Base-by-base conservation (phyloP, 2,113 vertebrate genomes). In the Chionodraco myersi region DNA sequence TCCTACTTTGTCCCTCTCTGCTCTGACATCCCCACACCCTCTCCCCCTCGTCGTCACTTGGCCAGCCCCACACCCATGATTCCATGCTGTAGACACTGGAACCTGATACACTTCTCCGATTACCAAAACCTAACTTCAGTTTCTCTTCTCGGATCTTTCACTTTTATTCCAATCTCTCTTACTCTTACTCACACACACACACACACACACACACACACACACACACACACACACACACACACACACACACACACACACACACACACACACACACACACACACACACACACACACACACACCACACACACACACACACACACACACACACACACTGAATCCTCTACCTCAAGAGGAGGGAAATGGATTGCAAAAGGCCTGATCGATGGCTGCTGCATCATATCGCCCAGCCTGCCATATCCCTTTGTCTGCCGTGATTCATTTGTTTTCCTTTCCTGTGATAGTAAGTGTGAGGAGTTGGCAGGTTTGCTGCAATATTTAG, bases 341-440 rank as follows among this genome's bases (percentile, higher is more conserved):
- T 89, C 82, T 79, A 85, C 88, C 88, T 86, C 81, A 77, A 80
- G 82, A 85, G 63, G 72, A 75, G 77, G 44, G 85, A 82, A 88
- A 92, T 91, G 87, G 85, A 92, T 92, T 88, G 81, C 49, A 6
- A 63, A 41, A 75, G 77, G 53, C 60, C 83, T 87, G 85, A 93
- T 93, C 70, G 82, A 89, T 91, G 59, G 77, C 77, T 83, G 67
- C 79, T 71, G 82, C 84, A 86, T 89, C 84, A 65, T 83, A 91
- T 93, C 60, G 61, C 70, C 79, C 49, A 9, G 65, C 63, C 56
- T 67, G 21, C 76, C 73, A 66, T 90, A 41, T 88, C 65, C 81
- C 80, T 83, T 84, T 86, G 91, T 91, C 75, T 83, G 53, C 74
- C 47, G 69, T 88, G 83, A 90, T 91, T 87, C 79, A 90, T 90